Conservation (phyloP, 1,140 invertebrate genomes). For the Drosophila virilis region DNA sequence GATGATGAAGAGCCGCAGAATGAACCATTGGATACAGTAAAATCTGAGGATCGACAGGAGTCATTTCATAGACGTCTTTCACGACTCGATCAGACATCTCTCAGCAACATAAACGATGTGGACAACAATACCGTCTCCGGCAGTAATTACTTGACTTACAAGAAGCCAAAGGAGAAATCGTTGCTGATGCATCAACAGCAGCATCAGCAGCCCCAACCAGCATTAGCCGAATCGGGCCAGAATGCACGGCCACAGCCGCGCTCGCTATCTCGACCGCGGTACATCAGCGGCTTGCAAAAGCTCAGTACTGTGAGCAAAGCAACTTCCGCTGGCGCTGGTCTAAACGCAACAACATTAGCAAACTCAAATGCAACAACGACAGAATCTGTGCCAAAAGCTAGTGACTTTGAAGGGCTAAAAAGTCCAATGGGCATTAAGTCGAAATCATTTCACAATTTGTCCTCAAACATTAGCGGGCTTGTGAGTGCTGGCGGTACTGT, state of each 20-base stretch:
- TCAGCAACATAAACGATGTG: slow-evolving; percentile 31
- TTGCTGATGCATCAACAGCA: slow-evolving; percentile 43
- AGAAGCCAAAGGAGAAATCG: slow-evolving; percentile 74
- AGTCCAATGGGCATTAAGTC: slow-evolving; percentile 84
- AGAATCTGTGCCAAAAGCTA: not conserved
- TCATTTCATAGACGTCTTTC: slow-evolving; percentile 53
- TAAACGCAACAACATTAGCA: slow-evolving; percentile 52
- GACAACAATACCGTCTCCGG: slow-evolving; percentile 21
- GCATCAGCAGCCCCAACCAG: slow-evolving; percentile 19
- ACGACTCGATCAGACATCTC: slow-evolving; percentile 52
- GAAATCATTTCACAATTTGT: slow-evolving; percentile 82
- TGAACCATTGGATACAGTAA: slow-evolving; percentile 6
- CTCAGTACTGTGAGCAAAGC: slow-evolving; percentile 73
- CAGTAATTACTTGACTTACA: slow-evolving; percentile 76
- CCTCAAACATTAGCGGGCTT: slow-evolving; percentile 55
- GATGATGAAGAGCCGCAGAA: slow-evolving; percentile 25
- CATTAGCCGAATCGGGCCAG: slow-evolving; percentile 5
- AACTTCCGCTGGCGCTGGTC: slow-evolving; percentile 70
- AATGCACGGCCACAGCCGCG: slow-evolving; percentile 39
- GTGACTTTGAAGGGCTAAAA: slow-evolving; percentile 57
- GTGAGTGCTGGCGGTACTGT: slow-evolving; percentile 4
- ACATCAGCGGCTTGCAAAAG: slow-evolving; percentile 76
- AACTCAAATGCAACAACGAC: slow-evolving; percentile 9
- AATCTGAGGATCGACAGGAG: slow-evolving; percentile 20
- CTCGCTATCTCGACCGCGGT: slow-evolving; percentile 77